Conservation (phyloP, 2,888 invertebrate species). For the Vandiemenella viatica region DNA sequence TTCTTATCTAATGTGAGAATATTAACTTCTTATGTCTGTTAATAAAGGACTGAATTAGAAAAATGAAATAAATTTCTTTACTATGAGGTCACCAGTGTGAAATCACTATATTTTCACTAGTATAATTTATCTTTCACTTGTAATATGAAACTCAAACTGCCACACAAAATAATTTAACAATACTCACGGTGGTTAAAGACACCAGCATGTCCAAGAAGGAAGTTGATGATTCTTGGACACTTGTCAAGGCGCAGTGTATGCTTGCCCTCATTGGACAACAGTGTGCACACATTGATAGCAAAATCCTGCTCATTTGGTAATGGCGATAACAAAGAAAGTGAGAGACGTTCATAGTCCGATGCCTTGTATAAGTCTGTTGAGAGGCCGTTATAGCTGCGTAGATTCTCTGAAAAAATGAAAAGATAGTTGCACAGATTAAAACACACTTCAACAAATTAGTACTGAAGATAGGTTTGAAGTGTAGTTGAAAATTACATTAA, state of each 20-base stretch:
- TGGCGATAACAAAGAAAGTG: conserved; percentile 85
- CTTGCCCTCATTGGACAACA: conserved; percentile 86
- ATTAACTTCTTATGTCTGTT: no score
- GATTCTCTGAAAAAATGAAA: conserved; percentile 34
- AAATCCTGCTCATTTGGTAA: conserved; percentile 98
- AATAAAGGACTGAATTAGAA: no score
- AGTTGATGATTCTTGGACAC: conserved; percentile 73
- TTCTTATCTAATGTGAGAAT: no score
- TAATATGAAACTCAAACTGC: no score
- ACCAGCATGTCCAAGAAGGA: conserved; percentile 85
- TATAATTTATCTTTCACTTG: no score
- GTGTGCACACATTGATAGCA: conserved; percentile 90
- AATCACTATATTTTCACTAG: no score
- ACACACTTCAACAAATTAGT: no score
- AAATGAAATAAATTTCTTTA: no score
- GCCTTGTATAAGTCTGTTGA: conserved; percentile 49
- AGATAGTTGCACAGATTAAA: not conserved
- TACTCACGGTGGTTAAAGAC: conserved; percentile 75
- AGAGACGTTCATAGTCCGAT: conserved; percentile 71
- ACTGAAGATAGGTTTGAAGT: no score
- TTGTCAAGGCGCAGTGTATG: conserved; percentile 73
- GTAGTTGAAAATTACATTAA: no score
- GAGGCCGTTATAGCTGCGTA: conserved; percentile 47
- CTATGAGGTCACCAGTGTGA: no score
- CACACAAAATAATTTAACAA: no score